Percentiles rank a stretch among this genome's conserved stretches.
These are phyloP conservation scores for Dendrocincla fuliginosa DNA, from an alignment of 2,797 vertebrate species.

Conservation along the genomic window DNA sequence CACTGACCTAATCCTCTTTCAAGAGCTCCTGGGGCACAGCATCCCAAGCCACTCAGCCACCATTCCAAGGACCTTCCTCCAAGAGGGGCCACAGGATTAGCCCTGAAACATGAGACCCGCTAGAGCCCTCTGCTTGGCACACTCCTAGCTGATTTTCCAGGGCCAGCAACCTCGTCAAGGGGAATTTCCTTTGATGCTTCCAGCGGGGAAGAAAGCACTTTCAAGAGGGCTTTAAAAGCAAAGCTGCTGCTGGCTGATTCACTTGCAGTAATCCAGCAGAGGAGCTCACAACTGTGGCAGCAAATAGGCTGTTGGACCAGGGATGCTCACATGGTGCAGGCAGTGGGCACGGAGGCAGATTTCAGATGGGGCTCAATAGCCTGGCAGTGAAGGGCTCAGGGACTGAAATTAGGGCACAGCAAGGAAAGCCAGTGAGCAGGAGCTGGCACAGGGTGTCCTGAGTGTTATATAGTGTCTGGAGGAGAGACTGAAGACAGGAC, in stretches of 20 bases:
- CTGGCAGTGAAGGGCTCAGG: not conserved
- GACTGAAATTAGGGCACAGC: not conserved
- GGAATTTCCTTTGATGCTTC: not conserved
- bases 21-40: not conserved
- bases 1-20: not conserved
- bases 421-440: not conserved
- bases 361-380: not conserved
- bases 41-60: not conserved
- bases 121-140: not conserved
- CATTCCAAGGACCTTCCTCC: not conserved
- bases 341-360: fast-evolving
- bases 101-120: not conserved
- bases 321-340: fast-evolving
- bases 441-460: not conserved
- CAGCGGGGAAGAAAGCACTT: not conserved
- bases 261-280: not conserved
- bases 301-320: not conserved
- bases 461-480: not conserved
- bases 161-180: not conserved
- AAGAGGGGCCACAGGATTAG: not conserved
- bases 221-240: conserved; percentile 15
- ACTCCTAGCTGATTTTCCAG: not conserved
- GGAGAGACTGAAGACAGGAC: not conserved
- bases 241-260: not conserved
- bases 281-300: fast-evolving